Conservation (phyloP, 2,888 invertebrate species). For the Eupithecia pulchellata region DNA sequence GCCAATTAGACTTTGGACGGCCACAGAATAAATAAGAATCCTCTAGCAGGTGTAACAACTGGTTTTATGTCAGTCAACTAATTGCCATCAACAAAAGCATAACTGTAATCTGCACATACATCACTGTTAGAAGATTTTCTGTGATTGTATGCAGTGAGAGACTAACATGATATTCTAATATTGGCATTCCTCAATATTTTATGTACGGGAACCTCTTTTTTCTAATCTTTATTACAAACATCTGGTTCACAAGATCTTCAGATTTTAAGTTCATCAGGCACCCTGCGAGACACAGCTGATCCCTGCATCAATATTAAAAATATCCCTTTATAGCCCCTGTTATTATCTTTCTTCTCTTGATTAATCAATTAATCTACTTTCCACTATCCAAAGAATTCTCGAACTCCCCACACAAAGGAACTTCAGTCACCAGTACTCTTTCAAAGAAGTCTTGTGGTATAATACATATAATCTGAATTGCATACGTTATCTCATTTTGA, state of each 20-base stretch:
- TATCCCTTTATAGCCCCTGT: too few relatives aligned
- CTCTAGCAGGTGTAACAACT: slow-evolving; percentile 30
- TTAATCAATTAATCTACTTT: neutral
- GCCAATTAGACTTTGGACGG: slow-evolving; percentile 38
- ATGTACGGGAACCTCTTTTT: neutral
- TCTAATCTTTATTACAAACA: neutral
- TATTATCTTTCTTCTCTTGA: neutral
- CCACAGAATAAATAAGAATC: slow-evolving; percentile 5
- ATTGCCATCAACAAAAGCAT: slow-evolving; percentile 31
- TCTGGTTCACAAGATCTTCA: neutral
- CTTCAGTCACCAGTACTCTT: slow-evolving; percentile 35
- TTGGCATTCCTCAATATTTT: neutral
- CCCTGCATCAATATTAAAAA: too few relatives aligned
- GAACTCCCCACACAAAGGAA: slow-evolving; percentile 1
- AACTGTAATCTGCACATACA: slow-evolving; percentile 20
- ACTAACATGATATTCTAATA: neutral
- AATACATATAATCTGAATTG: slow-evolving; percentile 78
- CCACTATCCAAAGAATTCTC: neutral
- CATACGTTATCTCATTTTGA: slow-evolving; percentile 78
- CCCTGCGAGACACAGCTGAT: neutral
- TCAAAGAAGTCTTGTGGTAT: slow-evolving; percentile 55
- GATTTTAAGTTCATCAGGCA: neutral
- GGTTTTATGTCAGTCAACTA: slow-evolving; percentile 23
- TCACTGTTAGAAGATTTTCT: neutral
- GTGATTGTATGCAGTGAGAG: neutral